These are phyloP conservation scores for Notospermus geniculatus DNA, from an alignment of 1,140 invertebrate species.

Conservation along the genomic window DNA sequence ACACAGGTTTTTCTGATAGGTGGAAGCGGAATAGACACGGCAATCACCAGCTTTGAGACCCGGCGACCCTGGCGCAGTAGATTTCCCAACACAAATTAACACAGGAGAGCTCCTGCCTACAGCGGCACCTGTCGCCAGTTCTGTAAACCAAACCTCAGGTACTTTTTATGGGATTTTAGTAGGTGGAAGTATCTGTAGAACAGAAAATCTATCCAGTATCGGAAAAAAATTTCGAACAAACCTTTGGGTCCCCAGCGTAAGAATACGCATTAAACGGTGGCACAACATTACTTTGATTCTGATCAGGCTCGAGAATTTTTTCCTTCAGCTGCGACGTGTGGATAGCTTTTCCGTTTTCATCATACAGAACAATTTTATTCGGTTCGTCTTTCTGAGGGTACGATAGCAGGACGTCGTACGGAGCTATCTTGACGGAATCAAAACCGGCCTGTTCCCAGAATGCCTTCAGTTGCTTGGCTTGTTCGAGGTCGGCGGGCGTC, in stretches of 20 bases:
- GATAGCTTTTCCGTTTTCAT: constrained; percentile 10
- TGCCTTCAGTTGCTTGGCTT: constrained; percentile 33
- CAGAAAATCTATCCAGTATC: not conserved
- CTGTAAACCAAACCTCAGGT: no score
- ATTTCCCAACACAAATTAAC: no score
- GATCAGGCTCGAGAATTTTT: constrained; percentile 34
- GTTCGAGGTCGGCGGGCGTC: constrained; percentile 29
- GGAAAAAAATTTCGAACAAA: not conserved
- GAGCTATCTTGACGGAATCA: constrained; percentile 34
- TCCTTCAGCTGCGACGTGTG: constrained; percentile 26
- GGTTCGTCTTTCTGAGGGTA: constrained; percentile 40
- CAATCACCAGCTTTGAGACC: no score
- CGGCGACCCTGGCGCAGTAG: no score
- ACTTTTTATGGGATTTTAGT: no score
- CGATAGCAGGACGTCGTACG: constrained; percentile 48
- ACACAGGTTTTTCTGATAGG: no score
- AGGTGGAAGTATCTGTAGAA: no score
- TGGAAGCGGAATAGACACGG: no score
- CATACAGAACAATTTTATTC: constrained; percentile 25
- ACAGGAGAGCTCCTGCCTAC: no score
- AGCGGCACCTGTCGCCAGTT: no score
- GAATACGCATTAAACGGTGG: constrained; percentile 51
- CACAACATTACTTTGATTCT: constrained; percentile 39
- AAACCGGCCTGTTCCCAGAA: constrained; percentile 37
- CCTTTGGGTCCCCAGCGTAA: constrained; percentile 28